These are phyloP conservation scores for Sitta carolinensis DNA, from an alignment of 2,797 vertebrate species.

Conservation along the genomic window DNA sequence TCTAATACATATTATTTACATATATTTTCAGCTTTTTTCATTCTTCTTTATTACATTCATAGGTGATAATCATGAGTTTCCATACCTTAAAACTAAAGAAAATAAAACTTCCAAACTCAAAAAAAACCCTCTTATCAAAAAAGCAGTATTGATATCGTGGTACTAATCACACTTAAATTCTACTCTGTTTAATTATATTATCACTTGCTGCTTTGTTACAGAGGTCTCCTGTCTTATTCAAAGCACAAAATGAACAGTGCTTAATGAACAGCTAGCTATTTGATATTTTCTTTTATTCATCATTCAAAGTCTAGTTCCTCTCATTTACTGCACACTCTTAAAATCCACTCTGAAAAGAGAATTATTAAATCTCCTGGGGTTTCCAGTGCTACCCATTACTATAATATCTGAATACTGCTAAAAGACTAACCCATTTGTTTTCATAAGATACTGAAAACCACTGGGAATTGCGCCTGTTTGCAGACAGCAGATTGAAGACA, in stretches of 20 bases:
- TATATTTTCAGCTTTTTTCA: background rate
- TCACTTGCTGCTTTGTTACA: background rate
- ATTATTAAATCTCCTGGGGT: background rate
- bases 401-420: background rate
- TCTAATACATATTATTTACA: background rate
- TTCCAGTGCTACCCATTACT: background rate
- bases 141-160: rapidly evolving
- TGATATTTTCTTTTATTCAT: background rate
- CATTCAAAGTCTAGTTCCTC: background rate
- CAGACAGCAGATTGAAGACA: background rate
- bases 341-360: background rate
- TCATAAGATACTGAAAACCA: background rate
- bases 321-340: background rate
- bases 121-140: rapidly evolving
- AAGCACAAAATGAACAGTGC: background rate
- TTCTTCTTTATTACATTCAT: background rate
- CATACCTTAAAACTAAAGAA: background rate
- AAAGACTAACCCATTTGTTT: background rate
- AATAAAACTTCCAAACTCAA: background rate
- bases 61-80: background rate
- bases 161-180: background rate
- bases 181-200: background rate
- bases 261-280: background rate
- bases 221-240: background rate
- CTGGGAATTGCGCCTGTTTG: background rate